Evolutionary conservation across 1,140 invertebrate species (phyloP).

Genomic region (Dreissena polymorpha): DNA sequence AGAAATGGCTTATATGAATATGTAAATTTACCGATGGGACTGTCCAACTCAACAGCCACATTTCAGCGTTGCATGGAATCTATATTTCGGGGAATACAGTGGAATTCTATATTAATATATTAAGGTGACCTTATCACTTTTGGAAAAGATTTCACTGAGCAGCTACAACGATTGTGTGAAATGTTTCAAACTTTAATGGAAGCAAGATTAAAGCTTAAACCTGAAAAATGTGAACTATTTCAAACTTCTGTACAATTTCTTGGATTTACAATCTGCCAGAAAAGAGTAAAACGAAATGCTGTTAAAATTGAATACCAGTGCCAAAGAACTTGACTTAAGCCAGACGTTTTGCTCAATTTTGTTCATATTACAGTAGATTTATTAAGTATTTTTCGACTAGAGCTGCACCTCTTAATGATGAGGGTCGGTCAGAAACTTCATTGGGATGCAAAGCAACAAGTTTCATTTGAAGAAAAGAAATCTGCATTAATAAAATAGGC

Average conservation of each 20-base stretch:
- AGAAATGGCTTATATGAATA: slow-evolving; percentile 30
- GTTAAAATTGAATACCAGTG: slow-evolving; percentile 7
- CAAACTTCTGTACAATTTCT: slow-evolving; percentile 1
- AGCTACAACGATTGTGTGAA: slow-evolving; percentile 9
- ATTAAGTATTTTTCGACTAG: slow-evolving; percentile 20
- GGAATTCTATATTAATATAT: slow-evolving; percentile 20
- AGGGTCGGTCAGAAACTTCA: slow-evolving; percentile 18
- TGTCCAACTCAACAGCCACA: slow-evolving; percentile 14
- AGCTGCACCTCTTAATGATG: slow-evolving; percentile 5
- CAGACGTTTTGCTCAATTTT: slow-evolving; percentile 2
- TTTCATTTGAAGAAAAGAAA: slow-evolving; percentile 21
- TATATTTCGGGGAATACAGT: slow-evolving; percentile 7
- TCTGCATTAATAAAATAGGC: neutral
- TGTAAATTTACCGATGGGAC: slow-evolving; percentile 8
- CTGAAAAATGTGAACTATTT: slow-evolving; percentile 24
- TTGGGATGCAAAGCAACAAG: slow-evolving; percentile 16
- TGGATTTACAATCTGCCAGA: neutral
- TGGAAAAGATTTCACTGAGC: slow-evolving; percentile 11
- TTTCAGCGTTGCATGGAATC: slow-evolving; percentile 28
- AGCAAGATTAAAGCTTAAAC: slow-evolving; percentile 22
- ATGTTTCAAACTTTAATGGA: slow-evolving; percentile 9
- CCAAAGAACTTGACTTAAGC: slow-evolving; percentile 25
- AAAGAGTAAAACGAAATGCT: neutral
- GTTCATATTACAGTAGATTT: slow-evolving; percentile 23
- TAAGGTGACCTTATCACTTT: slow-evolving; percentile 23